phyloP scores from a whole-genome alignment of 2,888 invertebrate species.

The Macrophya annulata region DNA sequence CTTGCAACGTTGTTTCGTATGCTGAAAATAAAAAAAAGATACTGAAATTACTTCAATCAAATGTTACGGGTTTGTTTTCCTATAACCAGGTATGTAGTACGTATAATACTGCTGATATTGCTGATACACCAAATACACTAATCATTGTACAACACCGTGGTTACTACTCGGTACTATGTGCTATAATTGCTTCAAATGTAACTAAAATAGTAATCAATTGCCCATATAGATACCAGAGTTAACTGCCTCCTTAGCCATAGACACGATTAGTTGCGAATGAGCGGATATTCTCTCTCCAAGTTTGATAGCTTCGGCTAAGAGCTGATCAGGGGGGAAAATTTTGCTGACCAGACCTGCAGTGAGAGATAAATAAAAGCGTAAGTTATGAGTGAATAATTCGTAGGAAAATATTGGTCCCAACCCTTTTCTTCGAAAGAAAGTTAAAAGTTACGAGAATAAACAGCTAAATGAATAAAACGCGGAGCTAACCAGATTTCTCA shows the following conservation, averaged over 20 bases:
- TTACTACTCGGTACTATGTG: neutral
- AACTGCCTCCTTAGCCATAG: slow-evolving; percentile 95
- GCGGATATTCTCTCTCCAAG: slow-evolving; percentile 96
- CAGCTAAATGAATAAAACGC: neutral
- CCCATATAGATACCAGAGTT: slow-evolving; percentile 84
- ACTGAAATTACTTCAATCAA: neutral
- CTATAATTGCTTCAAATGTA: neutral
- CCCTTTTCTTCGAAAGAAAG: neutral
- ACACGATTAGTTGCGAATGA: slow-evolving; percentile 93
- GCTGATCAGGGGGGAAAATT: slow-evolving; percentile 92
- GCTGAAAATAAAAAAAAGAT: slow-evolving; percentile 79
- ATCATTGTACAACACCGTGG: neutral
- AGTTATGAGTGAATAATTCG: neutral
- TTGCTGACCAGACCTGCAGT: slow-evolving; percentile 91
- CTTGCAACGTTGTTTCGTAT: slow-evolving; percentile 92
- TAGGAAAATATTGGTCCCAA: neutral
- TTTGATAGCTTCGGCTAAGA: slow-evolving; percentile 94
- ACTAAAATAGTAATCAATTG: neutral
- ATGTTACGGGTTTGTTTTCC: neutral
- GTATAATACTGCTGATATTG: no score
- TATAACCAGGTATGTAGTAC: neutral
- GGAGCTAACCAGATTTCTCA: slow-evolving; percentile 88
- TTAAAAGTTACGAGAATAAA: neutral
- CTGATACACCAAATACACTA: neutral
- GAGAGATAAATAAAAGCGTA: neutral